These are phyloP conservation scores for Diadumene lineata DNA, from an alignment of 92 coral and sea anemone species.

Conservation along the genomic window DNA sequence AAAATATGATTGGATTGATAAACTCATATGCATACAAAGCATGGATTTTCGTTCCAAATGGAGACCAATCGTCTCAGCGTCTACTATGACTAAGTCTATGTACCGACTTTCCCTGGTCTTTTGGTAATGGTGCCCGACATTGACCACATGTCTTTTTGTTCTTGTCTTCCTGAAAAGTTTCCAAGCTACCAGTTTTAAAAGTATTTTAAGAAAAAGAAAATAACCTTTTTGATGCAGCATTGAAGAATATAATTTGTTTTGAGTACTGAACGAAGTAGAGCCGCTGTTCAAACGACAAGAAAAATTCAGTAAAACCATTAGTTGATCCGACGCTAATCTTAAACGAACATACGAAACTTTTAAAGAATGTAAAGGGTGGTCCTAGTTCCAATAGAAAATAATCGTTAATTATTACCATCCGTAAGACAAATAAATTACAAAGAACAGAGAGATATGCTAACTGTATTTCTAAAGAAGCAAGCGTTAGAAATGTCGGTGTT, in stretches of 20 bases:
- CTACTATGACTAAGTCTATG: too few relatives aligned
- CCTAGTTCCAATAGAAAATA: neutral
- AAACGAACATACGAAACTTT: neutral
- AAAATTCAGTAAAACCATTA: neutral
- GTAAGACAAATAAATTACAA: neutral
- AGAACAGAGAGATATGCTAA: neutral
- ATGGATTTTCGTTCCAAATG: too few relatives aligned
- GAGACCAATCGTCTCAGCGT: too few relatives aligned
- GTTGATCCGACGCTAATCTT: slow-evolving; percentile 4
- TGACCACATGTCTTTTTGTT: neutral
- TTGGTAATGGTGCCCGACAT: neutral
- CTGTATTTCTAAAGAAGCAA: too few relatives aligned
- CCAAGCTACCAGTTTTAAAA: neutral
- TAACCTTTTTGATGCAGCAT: too few relatives aligned
- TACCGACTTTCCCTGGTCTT: neutral
- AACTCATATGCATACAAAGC: neutral
- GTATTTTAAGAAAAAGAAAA: too few relatives aligned
- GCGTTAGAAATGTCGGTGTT: too few relatives aligned
- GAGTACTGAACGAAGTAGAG: neutral
- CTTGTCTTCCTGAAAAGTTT: too few relatives aligned
- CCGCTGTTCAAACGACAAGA: neutral
- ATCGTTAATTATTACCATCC: neutral
- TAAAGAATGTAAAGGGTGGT: neutral
- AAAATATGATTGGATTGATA: neutral
- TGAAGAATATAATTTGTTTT: neutral